Base-by-base conservation (phyloP, 2,797 vertebrate genomes). In the Manis crassicaudata region DNA sequence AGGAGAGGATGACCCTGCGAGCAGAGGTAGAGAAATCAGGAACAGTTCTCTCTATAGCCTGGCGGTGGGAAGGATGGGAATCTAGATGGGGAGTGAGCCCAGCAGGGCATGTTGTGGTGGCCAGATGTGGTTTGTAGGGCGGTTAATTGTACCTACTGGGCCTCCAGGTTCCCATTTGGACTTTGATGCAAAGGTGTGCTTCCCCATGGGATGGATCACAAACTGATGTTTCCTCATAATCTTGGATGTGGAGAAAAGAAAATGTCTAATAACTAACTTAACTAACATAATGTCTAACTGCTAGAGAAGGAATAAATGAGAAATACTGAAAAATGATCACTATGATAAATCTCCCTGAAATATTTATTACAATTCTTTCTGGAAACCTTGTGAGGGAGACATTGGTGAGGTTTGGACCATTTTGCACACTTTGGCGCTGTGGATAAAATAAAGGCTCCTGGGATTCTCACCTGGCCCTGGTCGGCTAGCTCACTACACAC, bases 311-410 rank as follows among this genome's bases (percentile, higher is more conserved):
- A 83, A 62, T 90, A 21, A 50, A 89, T 60, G 79, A 58, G 35
- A 65, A 5, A 46, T 40, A 25, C 50, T 21, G 32, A 65, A 83
- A 83, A 50, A 2, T 29, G 81, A 81, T 77, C 12, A 21, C 32
- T 9, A 0, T 35, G 62, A 92, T 88, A n/a, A 75, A 88, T 87
- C 90, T 88, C 35, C 11, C 56, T 46, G 93, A 60, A 56, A 4
- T 68, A 73, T 88, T 92, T 85, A 88, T 90, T 77, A 21, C 27
- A 2, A 7, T 63, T 87, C 65, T 81, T 92, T 92, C 35, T 21
- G 81, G 43, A 92, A 92, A 65, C 88, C 90, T 63, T 94, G 81
- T 77, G 85, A 81, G 27, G 72, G 68, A 90, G 65, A 37, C 6
- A 3, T 14, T 67, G 88, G 63, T 58, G 77, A 92, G 76, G 50